Evolutionary conservation across 2,113 vertebrate species (phyloP).

Genomic region (Panthera uncia): DNA sequence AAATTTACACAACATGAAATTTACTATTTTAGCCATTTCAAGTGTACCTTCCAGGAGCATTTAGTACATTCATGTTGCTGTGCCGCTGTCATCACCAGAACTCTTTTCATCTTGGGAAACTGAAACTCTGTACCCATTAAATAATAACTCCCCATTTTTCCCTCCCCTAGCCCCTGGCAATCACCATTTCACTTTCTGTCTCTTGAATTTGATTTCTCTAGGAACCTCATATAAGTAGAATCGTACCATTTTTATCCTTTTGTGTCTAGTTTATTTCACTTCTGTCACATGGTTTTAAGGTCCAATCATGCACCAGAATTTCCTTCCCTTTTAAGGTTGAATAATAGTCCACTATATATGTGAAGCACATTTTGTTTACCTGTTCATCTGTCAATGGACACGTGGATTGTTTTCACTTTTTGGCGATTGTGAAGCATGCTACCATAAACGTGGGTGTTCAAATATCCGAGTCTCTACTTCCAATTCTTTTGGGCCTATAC

Average conservation of each 20-base stretch:
- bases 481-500: not conserved
- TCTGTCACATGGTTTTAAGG: not conserved
- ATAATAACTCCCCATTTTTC: not conserved
- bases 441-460: not conserved
- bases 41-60: not conserved
- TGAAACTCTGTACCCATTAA: not conserved
- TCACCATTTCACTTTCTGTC: not conserved
- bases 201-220: not conserved
- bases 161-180: not conserved
- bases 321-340: not conserved
- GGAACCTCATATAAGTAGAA: not conserved
- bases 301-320: not conserved
- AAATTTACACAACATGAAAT: not conserved
- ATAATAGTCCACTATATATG: not conserved
- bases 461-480: not conserved
- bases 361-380: not conserved
- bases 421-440: not conserved
- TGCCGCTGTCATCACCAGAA: not conserved
- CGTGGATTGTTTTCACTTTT: not conserved
- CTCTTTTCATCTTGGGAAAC: not conserved
- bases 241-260: not conserved
- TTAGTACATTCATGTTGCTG: not conserved
- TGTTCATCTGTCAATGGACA: not conserved
- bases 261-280: not conserved
- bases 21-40: not conserved